These are phyloP conservation scores for Euproctis similis DNA, from an alignment of 2,888 invertebrate genomes.

Conservation along the genomic window DNA sequence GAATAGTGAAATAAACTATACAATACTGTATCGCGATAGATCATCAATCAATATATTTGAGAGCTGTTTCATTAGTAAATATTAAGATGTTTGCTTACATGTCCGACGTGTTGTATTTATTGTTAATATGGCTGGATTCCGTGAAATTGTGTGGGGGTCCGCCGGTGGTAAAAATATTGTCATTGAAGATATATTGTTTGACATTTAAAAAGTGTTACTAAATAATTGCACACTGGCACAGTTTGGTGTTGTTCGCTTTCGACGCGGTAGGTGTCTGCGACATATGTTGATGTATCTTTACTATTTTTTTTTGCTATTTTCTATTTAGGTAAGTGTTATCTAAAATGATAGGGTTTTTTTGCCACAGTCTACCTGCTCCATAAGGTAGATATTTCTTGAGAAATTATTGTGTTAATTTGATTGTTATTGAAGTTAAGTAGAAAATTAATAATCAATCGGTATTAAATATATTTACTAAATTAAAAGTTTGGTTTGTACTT, in stretches of 20 bases:
- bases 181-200: constrained; percentile 45
- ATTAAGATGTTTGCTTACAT: constrained; percentile 76
- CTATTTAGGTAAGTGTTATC: no score
- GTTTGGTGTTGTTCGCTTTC: constrained; percentile 28
- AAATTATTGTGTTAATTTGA: no score
- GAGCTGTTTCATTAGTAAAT: constrained; percentile 75
- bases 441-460: no score
- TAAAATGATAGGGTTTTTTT: no score
- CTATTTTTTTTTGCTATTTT: no score
- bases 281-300: no score
- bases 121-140: constrained; percentile 56
- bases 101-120: constrained; percentile 62
- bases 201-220: constrained; percentile 37
- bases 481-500: no score
- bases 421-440: no score
- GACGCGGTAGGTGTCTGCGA: constrained; percentile 56
- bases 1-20: constrained; percentile 67
- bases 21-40: constrained; percentile 57
- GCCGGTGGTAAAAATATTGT: constrained; percentile 54
- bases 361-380: no score
- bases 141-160: constrained; percentile 64
- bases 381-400: no score
- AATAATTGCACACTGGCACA: constrained; percentile 37
- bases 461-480: no score
- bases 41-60: constrained; percentile 72